These are phyloP conservation scores for Tetragnatha montana DNA, from an alignment of 2,888 invertebrate species.

Conservation along the genomic window DNA sequence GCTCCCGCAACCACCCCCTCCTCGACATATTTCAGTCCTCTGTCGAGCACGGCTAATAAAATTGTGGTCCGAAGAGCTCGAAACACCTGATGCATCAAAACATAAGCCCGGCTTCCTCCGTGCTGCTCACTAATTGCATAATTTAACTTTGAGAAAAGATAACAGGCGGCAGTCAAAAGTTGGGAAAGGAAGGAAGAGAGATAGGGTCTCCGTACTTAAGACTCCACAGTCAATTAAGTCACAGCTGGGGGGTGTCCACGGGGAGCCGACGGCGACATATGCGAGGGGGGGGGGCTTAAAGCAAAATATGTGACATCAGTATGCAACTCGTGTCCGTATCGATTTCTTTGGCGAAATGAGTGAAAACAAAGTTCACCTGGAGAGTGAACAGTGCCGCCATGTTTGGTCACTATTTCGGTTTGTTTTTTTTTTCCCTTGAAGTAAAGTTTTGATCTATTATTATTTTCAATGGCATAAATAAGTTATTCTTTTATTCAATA, in stretches of 20 bases:
- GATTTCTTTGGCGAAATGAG: constrained; percentile 35
- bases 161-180: constrained; percentile 15
- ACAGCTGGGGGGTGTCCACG: constrained; percentile 39
- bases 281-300: constrained; percentile 32
- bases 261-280: constrained; percentile 40
- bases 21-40: neutral
- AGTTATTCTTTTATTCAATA: too few species aligned
- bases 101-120: neutral
- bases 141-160: constrained; percentile 44
- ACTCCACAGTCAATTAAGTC: constrained; percentile 63
- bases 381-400: constrained; percentile 20
- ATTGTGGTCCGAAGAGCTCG: neutral
- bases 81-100: constrained; percentile 22
- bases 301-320: constrained; percentile 65
- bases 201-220: constrained; percentile 17
- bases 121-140: constrained; percentile 29
- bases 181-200: constrained; percentile 10
- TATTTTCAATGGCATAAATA: too few species aligned
- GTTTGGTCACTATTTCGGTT: constrained; percentile 11
- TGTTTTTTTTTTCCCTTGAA: too few species aligned
- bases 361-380: constrained; percentile 16
- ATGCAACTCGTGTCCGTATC: constrained; percentile 65
- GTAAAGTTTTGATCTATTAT: too few species aligned
- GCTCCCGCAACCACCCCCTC: neutral
- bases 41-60: neutral